Evolutionary conservation across 1,140 invertebrate species (phyloP).

Genomic region (Neodiprion fabricii): DNA sequence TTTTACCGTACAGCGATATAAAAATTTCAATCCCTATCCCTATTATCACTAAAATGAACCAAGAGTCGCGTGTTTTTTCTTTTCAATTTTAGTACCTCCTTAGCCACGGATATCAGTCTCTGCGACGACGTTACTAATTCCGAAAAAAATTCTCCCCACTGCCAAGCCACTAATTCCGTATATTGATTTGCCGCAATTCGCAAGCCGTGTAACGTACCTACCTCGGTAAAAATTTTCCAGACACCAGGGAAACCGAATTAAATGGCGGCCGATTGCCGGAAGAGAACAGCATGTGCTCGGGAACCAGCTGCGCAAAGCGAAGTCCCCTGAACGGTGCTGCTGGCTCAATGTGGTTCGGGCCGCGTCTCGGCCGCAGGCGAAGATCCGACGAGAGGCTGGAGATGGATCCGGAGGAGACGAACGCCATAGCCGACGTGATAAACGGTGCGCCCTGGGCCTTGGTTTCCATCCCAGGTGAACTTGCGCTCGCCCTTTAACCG

Average conservation of each 20-base stretch:
- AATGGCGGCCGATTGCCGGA: conserved; percentile 24
- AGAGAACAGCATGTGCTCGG: conserved; percentile 41
- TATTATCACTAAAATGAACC: too few species aligned
- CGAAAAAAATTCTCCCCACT: too few species aligned
- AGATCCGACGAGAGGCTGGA: conserved; percentile 42
- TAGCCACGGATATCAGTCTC: too few species aligned
- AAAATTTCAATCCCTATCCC: too few species aligned
- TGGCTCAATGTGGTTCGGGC: conserved; percentile 57
- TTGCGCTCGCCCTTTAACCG: neutral
- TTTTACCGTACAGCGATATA: too few species aligned
- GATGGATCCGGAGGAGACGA: conserved; percentile 34
- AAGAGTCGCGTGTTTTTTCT: too few species aligned
- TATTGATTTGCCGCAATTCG: too few species aligned
- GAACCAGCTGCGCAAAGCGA: conserved; percentile 42
- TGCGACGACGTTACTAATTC: too few species aligned
- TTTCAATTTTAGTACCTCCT: too few species aligned
- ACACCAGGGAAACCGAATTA: conserved; percentile 30
- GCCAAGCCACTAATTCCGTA: too few species aligned
- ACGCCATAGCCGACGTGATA: conserved; percentile 40
- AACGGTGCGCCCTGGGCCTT: conserved; percentile 40
- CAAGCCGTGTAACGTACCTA: too few species aligned
- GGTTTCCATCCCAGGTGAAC: conserved; percentile 40
- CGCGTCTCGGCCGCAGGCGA: conserved; percentile 51
- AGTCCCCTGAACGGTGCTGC: conserved; percentile 38
- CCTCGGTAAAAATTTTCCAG: conserved; percentile 21